These are phyloP conservation scores for Nixonia krombeini DNA, from an alignment of 1,140 invertebrate species.

Conservation along the genomic window DNA sequence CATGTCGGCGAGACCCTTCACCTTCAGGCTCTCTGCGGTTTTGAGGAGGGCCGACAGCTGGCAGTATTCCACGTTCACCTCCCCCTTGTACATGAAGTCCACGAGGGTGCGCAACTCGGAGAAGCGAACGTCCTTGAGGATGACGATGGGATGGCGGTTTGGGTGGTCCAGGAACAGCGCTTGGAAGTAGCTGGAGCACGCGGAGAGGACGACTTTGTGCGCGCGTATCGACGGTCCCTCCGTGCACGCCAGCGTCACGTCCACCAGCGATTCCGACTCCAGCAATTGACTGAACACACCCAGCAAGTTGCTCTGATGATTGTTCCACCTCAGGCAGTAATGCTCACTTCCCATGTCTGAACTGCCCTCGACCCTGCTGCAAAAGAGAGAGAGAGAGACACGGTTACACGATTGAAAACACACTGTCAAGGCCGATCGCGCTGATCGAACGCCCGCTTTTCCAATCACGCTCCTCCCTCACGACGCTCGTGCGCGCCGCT, in stretches of 20 bases:
- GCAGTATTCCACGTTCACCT: conserved; percentile 94
- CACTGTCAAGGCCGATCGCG: no score
- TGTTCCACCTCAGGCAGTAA: conserved; percentile 96
- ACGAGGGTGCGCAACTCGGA: conserved; percentile 90
- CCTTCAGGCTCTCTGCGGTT: conserved; percentile 93
- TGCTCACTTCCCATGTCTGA: conserved; percentile 96
- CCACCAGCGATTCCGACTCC: conserved; percentile 93
- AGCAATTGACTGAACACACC: conserved; percentile 95
- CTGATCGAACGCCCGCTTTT: no score
- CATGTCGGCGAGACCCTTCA: conserved; percentile 93
- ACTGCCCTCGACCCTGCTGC: conserved; percentile 85
- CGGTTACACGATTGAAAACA: no score
- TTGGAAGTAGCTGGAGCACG: conserved; percentile 95
- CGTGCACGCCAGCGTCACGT: conserved; percentile 94
- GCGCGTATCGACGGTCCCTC: conserved; percentile 94
- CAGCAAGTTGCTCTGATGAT: conserved; percentile 96
- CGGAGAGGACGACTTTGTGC: conserved; percentile 95
- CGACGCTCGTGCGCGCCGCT: no score
- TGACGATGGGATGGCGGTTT: conserved; percentile 92
- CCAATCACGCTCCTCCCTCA: no score
- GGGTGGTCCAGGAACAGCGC: conserved; percentile 90
- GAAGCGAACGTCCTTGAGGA: conserved; percentile 93
- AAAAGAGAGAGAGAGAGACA: no score
- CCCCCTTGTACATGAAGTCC: conserved; percentile 97
- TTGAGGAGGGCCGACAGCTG: conserved; percentile 91